Base-by-base conservation (phyloP, 2,113 vertebrate genomes). In the Riparia riparia region DNA sequence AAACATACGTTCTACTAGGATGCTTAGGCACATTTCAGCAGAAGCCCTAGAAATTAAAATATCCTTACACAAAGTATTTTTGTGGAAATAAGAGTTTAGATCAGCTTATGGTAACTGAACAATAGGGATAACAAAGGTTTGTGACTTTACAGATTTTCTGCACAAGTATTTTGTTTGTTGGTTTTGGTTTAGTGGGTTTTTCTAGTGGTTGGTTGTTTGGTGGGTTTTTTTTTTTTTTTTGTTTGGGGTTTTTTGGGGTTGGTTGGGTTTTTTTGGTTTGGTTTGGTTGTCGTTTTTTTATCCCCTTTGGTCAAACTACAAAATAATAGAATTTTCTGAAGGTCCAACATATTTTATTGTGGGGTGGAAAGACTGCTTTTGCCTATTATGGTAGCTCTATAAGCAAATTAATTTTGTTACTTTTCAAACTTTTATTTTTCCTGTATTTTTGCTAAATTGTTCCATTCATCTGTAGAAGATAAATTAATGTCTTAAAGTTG, bases 401-500 rank as follows among this genome's bases (percentile, higher is more conserved):
- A 64, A 72, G 10, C 4, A 93, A 50, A 80, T 51, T 9, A 69
- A 45, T 79, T 79, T 73, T 50, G 20, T 64, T 51, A 28, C 37
- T 95, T 92, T 84, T 89, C 10, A 84, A 93, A 74, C 58, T 66
- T 70, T 53, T 28, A 11, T 94, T 92, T 92, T 87, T 82, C 74
- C n/a, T 8, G 3, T 22, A 85, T 88, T 94, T 91, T 95, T 91
- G 32, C 44, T 94, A 82, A 96, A 66, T 56, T 44, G 28, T 73
- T 96, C 34, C 50, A 45, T 29, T 94, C 49, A 71, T 93, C 13
- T 22, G 68, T 66, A 88, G 73, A 65, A 97, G 95, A 96, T 91
- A 96, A 97, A 97, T 96, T 85, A 97, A 77, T 37, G 8, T 5
- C 28, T 80, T 96, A 72, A 53, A 90, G 51, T 64, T 89, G 89